A percentile compares a stretch with the other conserved stretches of the same genome.
Conservation (phyloP, 2,888 invertebrate genomes). For the Sepiola atlantica region DNA sequence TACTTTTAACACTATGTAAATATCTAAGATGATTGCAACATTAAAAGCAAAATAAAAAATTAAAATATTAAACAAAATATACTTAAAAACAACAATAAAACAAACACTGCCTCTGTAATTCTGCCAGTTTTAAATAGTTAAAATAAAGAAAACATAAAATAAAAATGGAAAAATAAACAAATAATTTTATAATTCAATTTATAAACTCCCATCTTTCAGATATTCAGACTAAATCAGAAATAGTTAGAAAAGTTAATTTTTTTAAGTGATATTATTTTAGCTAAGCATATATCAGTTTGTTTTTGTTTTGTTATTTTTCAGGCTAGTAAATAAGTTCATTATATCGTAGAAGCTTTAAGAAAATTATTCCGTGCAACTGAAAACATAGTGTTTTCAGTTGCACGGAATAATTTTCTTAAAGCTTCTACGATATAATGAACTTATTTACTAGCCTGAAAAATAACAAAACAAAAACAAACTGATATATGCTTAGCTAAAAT, state of each 20-base stretch:
- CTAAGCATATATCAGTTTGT: no score
- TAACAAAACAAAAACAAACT: no score
- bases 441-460: no score
- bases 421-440: background rate
- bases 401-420: background rate
- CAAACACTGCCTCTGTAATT: slow-evolving; percentile 32
- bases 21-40: background rate
- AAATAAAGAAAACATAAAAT: background rate
- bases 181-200: background rate
- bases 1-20: background rate
- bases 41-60: background rate
- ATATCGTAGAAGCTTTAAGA: background rate
- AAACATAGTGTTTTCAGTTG: background rate
- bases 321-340: background rate
- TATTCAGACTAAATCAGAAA: background rate
- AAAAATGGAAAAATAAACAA: background rate
- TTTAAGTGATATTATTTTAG: background rate
- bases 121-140: background rate
- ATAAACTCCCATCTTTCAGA: background rate
- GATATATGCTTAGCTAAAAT: no score
- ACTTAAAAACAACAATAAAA: slow-evolving; percentile 23
- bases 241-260: background rate
- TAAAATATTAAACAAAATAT: background rate
- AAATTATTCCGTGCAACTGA: background rate
- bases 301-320: no score